Percentiles rank a stretch among this genome's conserved stretches.
Evolutionary conservation across 2,797 vertebrate species (phyloP).

Genomic region (Anguilla anguilla): DNA sequence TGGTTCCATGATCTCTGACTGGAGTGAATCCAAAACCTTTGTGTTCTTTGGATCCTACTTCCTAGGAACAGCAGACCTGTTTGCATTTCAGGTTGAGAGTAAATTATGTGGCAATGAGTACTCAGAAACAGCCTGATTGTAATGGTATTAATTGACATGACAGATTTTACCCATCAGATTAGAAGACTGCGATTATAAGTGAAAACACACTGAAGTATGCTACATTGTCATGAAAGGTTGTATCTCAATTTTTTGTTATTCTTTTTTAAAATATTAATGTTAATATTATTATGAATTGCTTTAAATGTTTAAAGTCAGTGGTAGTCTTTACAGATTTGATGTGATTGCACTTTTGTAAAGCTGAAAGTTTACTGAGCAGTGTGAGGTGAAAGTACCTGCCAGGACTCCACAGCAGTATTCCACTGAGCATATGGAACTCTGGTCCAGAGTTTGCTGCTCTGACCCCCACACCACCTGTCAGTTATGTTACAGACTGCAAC

Average conservation of each 20-base stretch:
- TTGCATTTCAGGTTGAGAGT: neutral
- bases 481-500: too few species aligned
- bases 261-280: neutral
- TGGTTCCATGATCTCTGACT: neutral
- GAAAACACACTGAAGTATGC: neutral
- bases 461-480: too few species aligned
- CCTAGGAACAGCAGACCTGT: slow-evolving; percentile 22
- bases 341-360: too few species aligned
- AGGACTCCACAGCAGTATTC: too few species aligned
- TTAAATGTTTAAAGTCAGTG: neutral
- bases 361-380: neutral
- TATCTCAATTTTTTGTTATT: neutral
- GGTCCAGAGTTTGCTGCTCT: too few species aligned
- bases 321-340: too few species aligned
- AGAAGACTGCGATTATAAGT: neutral
- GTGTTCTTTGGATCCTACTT: neutral
- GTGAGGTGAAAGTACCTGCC: too few species aligned
- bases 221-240: neutral
- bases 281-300: neutral
- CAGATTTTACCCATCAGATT: neutral
- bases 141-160: neutral
- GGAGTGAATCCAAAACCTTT: slow-evolving; percentile 25
- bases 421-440: too few species aligned
- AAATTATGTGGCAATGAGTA: neutral
- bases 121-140: neutral